A percentile compares a stretch with the other conserved stretches of the same genome.
Evolutionary conservation across 2,113 vertebrate species (phyloP).

Genomic region (Cyprinus carpio): DNA sequence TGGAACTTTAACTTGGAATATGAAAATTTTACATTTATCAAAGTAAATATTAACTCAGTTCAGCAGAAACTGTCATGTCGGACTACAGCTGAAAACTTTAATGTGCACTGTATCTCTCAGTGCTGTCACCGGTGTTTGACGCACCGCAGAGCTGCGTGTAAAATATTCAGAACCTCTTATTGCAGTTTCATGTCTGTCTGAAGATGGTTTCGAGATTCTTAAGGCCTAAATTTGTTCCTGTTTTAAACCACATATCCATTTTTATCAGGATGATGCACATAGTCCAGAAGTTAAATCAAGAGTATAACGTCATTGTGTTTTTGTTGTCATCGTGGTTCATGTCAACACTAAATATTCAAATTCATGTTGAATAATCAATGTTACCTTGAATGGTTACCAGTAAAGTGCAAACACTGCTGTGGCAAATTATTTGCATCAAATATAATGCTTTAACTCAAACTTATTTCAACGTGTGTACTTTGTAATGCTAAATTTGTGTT

Average conservation of each 20-base stretch:
- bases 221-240: slow-evolving; percentile 29
- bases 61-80: neutral
- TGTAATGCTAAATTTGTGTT: neutral
- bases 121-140: slow-evolving; percentile 39
- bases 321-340: neutral
- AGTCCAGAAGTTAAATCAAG: neutral
- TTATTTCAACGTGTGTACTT: neutral
- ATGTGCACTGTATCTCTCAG: neutral
- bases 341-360: neutral
- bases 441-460: neutral
- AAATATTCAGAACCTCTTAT: slow-evolving; percentile 71
- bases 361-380: neutral
- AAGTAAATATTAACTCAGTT: slow-evolving; percentile 10
- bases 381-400: neutral
- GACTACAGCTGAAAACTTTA: slow-evolving; percentile 27
- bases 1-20: neutral
- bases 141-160: slow-evolving; percentile 38
- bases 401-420: neutral
- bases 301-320: neutral
- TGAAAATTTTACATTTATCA: neutral
- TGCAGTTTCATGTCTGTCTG: slow-evolving; percentile 59
- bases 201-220: slow-evolving; percentile 63
- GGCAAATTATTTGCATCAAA: neutral
- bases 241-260: slow-evolving; percentile 8
- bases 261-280: neutral